Base-by-base conservation (phyloP, 1,140 invertebrate species). In the Trinorchestia longiramus region DNA sequence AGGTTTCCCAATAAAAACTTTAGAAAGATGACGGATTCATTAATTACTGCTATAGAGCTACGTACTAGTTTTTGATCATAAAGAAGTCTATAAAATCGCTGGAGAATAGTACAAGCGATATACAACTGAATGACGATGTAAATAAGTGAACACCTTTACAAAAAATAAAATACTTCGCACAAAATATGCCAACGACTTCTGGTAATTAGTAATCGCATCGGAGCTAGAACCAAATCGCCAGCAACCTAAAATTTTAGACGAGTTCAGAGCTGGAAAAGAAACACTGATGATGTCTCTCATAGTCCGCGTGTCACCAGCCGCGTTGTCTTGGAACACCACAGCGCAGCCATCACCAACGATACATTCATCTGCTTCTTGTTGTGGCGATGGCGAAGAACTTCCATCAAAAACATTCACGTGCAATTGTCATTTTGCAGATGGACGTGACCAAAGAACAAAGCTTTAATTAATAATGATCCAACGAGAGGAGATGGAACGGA, bases 341-440 rank as follows among this genome's bases (percentile, higher is more conserved):
- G 1, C 62, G 28, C 62, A 77, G 62, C 62, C 11, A 28, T 19
- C 28, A 36, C 62, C 62, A 28, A 1, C 62, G 62, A 53, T 19
- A 53, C 62, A 90, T 90, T 90, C 15, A 28, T 42, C 88, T 90
- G 43, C n/a, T 41, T 90, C 88, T 90, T 90, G 43, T 90, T 90
- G 43, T 36, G 88, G 88, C 41, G 88, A 90, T 90, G 88, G n/a
- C 88, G 88, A 90, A 90, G 88, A 41, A 43, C 88, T 77, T 77
- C n/a, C n/a, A 90, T 90, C 88, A 90, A 90, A 90, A 90, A 90
- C 88, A 42, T 90, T 90, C 88, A 42, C 43, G 88, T 28, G 88
- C 43, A 90, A 90, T 90, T 90, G 88, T 77, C 88, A 42, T 90
- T 41, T 41, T 43, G n/a, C 41, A 41, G 41, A 90, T 90, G 88